These are phyloP conservation scores for Prietella phreatophila DNA, from an alignment of 2,113 vertebrate genomes.

Conservation along the genomic window DNA sequence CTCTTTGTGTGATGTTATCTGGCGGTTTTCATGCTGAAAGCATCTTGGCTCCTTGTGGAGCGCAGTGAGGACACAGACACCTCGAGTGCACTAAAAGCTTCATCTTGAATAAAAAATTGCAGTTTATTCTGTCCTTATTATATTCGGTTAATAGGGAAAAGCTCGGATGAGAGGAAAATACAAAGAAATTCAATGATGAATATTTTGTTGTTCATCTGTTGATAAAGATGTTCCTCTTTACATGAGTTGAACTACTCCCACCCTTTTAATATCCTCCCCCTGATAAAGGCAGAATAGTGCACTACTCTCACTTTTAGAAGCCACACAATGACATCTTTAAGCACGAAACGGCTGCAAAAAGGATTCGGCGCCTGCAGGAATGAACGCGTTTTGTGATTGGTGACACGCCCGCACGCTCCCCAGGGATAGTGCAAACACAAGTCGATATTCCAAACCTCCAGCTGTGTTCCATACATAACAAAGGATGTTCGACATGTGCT, in stretches of 20 bases:
- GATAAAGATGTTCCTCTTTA: neutral
- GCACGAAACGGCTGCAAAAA: neutral
- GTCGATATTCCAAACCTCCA: neutral
- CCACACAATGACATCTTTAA: neutral
- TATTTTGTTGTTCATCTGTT: neutral
- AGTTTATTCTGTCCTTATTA: neutral
- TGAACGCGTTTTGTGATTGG: neutral
- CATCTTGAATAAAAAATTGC: neutral
- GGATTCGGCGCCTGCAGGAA: neutral
- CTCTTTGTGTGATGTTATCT: constrained; percentile 27
- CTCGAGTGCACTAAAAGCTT: constrained; percentile 15
- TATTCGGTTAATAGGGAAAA: neutral
- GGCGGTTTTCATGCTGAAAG: neutral
- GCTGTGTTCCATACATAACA: too few species aligned
- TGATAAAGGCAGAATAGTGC: neutral
- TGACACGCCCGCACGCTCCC: neutral
- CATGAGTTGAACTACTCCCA: neutral
- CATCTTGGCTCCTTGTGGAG: neutral
- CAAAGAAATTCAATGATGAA: neutral
- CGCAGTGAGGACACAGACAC: neutral
- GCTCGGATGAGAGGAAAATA: neutral
- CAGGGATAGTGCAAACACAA: neutral
- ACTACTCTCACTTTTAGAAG: neutral
- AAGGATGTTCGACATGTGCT: neutral
- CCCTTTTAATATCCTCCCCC: neutral